phyloP scores from a whole-genome alignment of 2,113 vertebrate genomes.

The Equus przewalskii region DNA sequence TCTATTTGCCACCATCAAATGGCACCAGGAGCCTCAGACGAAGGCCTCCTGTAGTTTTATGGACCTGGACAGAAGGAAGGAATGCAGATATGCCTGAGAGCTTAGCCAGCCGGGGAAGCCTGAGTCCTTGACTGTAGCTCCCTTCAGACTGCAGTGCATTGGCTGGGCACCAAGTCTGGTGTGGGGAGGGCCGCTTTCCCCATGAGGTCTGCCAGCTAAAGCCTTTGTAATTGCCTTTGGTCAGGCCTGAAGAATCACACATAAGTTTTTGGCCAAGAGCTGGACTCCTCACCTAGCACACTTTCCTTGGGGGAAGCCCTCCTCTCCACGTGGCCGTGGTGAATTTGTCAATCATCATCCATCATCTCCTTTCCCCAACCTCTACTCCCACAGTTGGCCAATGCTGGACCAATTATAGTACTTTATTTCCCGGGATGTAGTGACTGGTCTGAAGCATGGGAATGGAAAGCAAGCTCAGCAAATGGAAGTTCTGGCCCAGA shows the following conservation, averaged over 20 bases:
- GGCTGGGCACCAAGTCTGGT: not conserved
- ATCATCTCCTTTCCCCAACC: not conserved
- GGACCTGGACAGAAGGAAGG: not conserved
- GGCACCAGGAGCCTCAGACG: not conserved
- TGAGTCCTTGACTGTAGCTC: not conserved
- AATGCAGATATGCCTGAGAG: not conserved
- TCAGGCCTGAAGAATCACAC: not conserved
- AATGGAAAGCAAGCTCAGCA: not conserved
- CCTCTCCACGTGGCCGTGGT: not conserved
- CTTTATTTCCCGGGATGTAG: not conserved
- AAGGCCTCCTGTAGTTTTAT: not conserved
- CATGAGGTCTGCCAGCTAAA: not conserved
- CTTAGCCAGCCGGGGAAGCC: not conserved
- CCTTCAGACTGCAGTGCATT: fast-evolving
- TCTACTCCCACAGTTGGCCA: not conserved
- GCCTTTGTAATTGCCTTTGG: not conserved
- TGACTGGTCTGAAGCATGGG: not conserved
- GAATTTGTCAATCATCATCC: not conserved
- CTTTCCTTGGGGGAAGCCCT: not conserved
- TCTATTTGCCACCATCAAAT: not conserved
- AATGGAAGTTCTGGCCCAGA: not conserved
- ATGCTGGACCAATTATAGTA: not conserved
- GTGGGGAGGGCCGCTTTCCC: not conserved
- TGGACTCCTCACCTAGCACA: not conserved
- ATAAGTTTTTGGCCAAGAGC: not conserved